Percentiles rank a stretch among this genome's conserved stretches.
phyloP scores from a whole-genome alignment of 2,888 invertebrate species.

The Andrena camellia region DNA sequence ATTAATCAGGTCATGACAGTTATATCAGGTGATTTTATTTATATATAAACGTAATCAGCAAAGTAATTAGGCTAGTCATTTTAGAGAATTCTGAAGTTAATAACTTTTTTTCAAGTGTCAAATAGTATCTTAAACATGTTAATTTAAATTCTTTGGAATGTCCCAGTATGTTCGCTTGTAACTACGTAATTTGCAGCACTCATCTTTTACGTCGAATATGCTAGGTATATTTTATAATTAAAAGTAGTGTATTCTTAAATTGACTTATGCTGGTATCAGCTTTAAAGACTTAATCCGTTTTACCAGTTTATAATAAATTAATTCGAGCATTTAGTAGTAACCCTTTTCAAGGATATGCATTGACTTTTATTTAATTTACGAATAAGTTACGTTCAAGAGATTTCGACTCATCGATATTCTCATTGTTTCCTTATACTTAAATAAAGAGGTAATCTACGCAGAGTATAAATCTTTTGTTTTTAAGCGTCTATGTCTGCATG shows the following conservation, averaged over 20 bases:
- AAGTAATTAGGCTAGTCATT: constrained; percentile 36
- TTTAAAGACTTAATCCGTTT: constrained; percentile 23
- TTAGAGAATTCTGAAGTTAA: constrained; percentile 28
- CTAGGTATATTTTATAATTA: constrained; percentile 20
- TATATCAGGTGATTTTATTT: constrained; percentile 66
- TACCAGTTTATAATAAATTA: constrained; percentile 36
- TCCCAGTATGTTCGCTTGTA: constrained; percentile 33
- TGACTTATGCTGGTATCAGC: neutral
- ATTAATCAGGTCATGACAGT: constrained; percentile 63
- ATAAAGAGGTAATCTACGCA: neutral
- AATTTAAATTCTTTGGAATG: constrained; percentile 41
- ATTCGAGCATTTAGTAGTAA: constrained; percentile 18
- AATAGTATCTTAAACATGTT: constrained; percentile 11
- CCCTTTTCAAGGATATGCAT: neutral
- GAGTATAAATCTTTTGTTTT: constrained; percentile 1
- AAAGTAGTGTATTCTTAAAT: constrained; percentile 1
- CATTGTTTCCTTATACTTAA: neutral
- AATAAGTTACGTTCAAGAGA: neutral
- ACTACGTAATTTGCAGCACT: constrained; percentile 11
- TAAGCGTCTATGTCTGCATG: constrained; percentile 50
- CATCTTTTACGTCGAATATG: constrained; percentile 5
- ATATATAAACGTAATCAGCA: constrained; percentile 41
- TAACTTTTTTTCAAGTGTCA: constrained; percentile 4
- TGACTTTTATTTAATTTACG: neutral
- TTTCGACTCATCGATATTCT: neutral